Conservation (phyloP, 2,797 vertebrate species). For the Dryobates pubescens region DNA sequence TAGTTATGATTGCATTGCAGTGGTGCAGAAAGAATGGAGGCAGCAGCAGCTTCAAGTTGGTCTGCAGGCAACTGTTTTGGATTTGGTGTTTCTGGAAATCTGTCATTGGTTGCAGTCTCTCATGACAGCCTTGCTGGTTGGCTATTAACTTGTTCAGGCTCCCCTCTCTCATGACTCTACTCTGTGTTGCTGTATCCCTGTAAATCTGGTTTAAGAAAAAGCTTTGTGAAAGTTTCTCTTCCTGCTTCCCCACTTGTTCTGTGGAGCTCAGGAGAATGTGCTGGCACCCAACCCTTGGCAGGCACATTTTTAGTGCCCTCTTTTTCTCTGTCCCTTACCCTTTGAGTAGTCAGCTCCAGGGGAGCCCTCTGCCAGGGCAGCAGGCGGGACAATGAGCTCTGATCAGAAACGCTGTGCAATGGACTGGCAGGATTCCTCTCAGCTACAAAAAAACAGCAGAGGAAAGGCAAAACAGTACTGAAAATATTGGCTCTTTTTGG, state of each 20-base stretch:
- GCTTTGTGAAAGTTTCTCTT: constrained; percentile 14
- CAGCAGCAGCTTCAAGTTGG: neutral
- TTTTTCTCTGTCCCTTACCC: neutral
- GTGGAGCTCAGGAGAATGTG: neutral
- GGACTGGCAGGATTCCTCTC: neutral
- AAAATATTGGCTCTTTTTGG: neutral
- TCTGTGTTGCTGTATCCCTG: neutral
- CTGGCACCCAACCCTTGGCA: neutral
- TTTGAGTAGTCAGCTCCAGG: neutral
- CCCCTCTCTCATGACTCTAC: neutral
- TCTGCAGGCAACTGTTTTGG: neutral
- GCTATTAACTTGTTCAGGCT: neutral
- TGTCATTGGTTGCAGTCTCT: neutral
- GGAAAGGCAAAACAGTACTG: neutral
- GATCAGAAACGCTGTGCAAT: neutral
- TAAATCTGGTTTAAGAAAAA: constrained; percentile 39
- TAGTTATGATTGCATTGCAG: neutral
- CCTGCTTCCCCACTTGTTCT: neutral
- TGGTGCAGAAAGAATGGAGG: neutral
- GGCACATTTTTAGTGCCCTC: neutral
- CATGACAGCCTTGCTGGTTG: neutral
- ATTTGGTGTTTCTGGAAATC: neutral
- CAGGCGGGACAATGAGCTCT: neutral
- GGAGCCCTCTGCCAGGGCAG: neutral
- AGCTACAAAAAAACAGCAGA: neutral